These are phyloP conservation scores for Drosophila fungiperda DNA, from an alignment of 2,888 invertebrate species.

Conservation along the genomic window DNA sequence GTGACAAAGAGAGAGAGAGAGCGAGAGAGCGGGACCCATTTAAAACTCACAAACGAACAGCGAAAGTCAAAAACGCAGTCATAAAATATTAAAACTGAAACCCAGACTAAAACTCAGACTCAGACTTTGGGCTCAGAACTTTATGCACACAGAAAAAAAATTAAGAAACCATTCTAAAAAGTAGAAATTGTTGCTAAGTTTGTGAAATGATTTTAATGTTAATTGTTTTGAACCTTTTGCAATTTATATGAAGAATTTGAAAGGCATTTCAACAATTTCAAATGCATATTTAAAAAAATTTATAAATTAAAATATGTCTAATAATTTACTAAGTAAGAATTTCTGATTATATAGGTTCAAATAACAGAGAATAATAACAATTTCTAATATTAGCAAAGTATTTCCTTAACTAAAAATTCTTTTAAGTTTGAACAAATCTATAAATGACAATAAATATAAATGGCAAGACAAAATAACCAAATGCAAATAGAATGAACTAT, in stretches of 20 bases:
- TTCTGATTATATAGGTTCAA: neutral
- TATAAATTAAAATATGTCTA: neutral
- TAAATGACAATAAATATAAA: neutral
- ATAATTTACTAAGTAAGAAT: neutral
- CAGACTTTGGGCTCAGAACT: constrained; percentile 13
- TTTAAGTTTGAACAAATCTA: neutral
- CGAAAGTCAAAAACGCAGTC: constrained; percentile 63
- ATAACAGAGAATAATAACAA: neutral
- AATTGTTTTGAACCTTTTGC: neutral
- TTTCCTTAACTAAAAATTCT: neutral
- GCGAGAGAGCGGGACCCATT: constrained; percentile 4
- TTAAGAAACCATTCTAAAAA: neutral
- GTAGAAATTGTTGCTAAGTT: neutral
- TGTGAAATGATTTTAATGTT: neutral
- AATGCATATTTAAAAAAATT: neutral
- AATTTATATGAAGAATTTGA: too few species aligned
- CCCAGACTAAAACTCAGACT: constrained; percentile 9
- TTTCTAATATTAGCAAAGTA: neutral
- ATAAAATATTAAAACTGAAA: constrained; percentile 49
- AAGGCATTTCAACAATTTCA: neutral
- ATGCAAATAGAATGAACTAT: neutral
- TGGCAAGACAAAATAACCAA: neutral
- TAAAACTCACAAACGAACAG: constrained; percentile 33
- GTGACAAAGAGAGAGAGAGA: constrained; percentile 1
- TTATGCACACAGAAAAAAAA: constrained; percentile 1